Conservation (phyloP, 1,140 invertebrate species). For the Palaemon carinicauda region DNA sequence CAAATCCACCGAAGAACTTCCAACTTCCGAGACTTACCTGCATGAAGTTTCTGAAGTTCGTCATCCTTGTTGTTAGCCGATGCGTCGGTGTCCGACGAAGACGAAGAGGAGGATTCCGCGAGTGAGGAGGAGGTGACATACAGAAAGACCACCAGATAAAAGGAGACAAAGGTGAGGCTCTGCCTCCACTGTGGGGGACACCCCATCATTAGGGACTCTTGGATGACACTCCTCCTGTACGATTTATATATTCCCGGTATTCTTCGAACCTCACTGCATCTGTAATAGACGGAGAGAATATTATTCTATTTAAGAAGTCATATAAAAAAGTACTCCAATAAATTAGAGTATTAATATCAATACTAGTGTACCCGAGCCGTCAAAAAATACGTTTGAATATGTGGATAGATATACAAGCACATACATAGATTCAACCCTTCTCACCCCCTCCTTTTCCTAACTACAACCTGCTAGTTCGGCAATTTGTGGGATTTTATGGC, state of each 20-base stretch:
- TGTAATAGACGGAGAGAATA: neutral
- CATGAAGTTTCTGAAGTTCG: conserved; percentile 44
- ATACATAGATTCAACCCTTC: no score
- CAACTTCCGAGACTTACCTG: conserved; percentile 35
- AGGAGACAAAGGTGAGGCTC: neutral
- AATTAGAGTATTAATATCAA: no score
- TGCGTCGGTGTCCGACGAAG: neutral
- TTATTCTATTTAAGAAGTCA: no score
- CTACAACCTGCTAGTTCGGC: no score
- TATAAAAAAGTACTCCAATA: no score
- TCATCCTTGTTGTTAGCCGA: conserved; percentile 34
- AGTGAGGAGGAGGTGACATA: neutral
- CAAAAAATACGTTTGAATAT: no score
- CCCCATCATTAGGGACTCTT: neutral
- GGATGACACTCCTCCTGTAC: no score
- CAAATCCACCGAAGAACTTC: no score
- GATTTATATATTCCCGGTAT: neutral
- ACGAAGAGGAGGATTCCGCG: neutral
- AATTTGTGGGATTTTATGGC: no score
- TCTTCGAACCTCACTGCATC: conserved; percentile 15
- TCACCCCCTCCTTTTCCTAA: no score
- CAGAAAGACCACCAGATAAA: neutral
- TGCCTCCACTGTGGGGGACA: neutral
- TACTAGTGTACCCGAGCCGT: no score
- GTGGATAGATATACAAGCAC: no score